Percentiles rank a stretch among this genome's conserved stretches.
Conservation (phyloP, 1,140 invertebrate genomes). For the Dinothrombium tinctorium region DNA sequence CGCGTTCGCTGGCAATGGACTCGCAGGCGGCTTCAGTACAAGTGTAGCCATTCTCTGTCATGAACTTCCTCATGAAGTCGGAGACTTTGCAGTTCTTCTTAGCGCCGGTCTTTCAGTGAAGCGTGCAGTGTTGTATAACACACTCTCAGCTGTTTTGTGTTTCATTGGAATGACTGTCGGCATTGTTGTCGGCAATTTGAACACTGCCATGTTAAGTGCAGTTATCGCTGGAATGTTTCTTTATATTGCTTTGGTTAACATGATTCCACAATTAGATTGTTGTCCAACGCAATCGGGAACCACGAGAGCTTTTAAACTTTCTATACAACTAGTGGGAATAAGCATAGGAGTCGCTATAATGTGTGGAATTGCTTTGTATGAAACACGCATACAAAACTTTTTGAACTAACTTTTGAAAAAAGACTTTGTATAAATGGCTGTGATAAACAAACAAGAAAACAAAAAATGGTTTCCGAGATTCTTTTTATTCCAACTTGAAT, state of each 20-base stretch:
- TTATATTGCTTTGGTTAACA: slow-evolving; percentile 80
- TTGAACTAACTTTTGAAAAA: background rate
- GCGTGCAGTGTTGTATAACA: slow-evolving; percentile 59
- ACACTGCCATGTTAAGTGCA: slow-evolving; percentile 62
- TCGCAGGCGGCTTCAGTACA: slow-evolving; percentile 38
- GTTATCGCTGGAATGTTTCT: slow-evolving; percentile 74
- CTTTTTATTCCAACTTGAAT: no score
- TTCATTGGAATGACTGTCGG: slow-evolving; percentile 63
- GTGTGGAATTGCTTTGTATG: slow-evolving; percentile 67
- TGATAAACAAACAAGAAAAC: background rate
- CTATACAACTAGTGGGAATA: slow-evolving; percentile 52
- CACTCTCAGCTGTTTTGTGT: slow-evolving; percentile 60
- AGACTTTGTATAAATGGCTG: background rate
- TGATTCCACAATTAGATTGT: slow-evolving; percentile 33
- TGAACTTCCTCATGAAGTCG: slow-evolving; percentile 78
- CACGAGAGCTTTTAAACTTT: slow-evolving; percentile 31
- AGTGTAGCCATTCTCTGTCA: slow-evolving; percentile 83
- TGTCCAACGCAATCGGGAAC: slow-evolving; percentile 10
- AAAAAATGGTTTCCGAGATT: background rate
- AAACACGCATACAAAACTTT: slow-evolving; percentile 21
- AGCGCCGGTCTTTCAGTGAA: slow-evolving; percentile 72
- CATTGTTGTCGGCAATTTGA: slow-evolving; percentile 47
- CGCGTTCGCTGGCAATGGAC: slow-evolving; percentile 8
- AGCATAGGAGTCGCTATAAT: slow-evolving; percentile 55
- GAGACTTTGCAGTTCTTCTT: slow-evolving; percentile 78